These are phyloP conservation scores for Piaya cayana DNA, from an alignment of 2,113 vertebrate species.

Conservation along the genomic window DNA sequence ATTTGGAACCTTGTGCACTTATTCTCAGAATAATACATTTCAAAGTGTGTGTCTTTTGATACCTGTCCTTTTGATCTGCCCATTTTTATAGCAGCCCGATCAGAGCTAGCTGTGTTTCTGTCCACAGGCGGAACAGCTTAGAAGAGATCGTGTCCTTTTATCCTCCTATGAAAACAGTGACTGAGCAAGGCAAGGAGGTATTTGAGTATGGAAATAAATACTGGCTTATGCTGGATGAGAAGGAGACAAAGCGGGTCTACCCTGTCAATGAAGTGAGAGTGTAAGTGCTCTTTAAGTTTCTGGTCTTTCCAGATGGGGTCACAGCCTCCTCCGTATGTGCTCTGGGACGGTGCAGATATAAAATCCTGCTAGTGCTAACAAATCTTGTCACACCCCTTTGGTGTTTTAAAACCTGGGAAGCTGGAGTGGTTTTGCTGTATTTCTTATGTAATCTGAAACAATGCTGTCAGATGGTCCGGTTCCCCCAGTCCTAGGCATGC, in stretches of 20 bases:
- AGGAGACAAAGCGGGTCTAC: slow-evolving; percentile 77
- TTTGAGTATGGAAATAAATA: slow-evolving; percentile 93
- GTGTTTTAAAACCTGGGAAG: neutral
- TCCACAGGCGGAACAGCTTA: slow-evolving; percentile 80
- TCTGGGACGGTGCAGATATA: neutral
- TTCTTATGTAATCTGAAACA: neutral
- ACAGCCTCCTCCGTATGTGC: neutral
- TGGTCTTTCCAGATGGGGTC: neutral
- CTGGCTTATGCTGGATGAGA: slow-evolving; percentile 93
- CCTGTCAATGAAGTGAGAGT: slow-evolving; percentile 84
- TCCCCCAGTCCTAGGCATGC: neutral
- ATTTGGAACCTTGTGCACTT: neutral
- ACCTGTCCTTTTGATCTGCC: neutral
- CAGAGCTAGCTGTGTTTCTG: slow-evolving; percentile 1
- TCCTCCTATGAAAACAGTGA: slow-evolving; percentile 85
- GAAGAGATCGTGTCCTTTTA: slow-evolving; percentile 86
- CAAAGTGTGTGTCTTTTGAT: neutral
- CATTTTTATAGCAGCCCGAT: neutral
- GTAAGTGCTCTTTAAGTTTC: slow-evolving; percentile 73
- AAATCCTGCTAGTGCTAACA: neutral
- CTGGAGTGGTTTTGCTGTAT: neutral
- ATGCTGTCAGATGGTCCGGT: neutral
- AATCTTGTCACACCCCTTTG: neutral
- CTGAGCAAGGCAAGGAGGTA: slow-evolving; percentile 88
- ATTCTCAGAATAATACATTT: neutral